Percentiles rank a stretch among this genome's conserved stretches.
Conservation (phyloP, 2,113 vertebrate species). For the Myotis brandtii region DNA sequence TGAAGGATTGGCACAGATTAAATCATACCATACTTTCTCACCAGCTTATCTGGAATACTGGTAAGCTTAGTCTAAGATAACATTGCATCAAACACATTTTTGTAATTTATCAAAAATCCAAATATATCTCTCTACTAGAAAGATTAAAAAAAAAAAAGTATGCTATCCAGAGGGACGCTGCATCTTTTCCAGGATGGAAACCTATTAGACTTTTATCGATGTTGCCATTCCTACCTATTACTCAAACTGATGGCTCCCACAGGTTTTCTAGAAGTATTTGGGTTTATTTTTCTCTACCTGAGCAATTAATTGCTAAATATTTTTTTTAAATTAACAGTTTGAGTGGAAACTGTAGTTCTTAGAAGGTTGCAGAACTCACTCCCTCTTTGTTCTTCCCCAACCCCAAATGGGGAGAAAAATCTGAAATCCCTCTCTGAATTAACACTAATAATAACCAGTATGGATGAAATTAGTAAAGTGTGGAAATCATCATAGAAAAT, state of each 20-base stretch:
- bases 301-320: constrained; percentile 18
- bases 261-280: constrained; percentile 45
- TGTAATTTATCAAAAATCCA: constrained; percentile 40
- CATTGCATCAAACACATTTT: constrained; percentile 35
- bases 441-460: constrained; percentile 8
- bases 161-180: neutral
- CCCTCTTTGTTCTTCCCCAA: neutral
- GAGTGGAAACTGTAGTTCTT: constrained; percentile 27
- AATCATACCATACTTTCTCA: constrained; percentile 35
- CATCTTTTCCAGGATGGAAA: constrained; percentile 48
- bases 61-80: constrained; percentile 29
- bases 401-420: constrained; percentile 41
- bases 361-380: constrained; percentile 9
- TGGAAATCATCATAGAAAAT: constrained; percentile 28
- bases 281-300: constrained; percentile 26
- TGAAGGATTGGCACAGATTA: constrained; percentile 25
- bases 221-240: constrained; percentile 3
- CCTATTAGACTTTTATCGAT: neutral
- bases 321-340: constrained; percentile 42
- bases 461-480: neutral
- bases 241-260: neutral
- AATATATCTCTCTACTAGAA: constrained; percentile 26
- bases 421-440: constrained; percentile 51
- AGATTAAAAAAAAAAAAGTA: neutral
- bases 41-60: constrained; percentile 38